Conservation (phyloP, 2,797 vertebrate species). For the Sebastes nivosus region DNA sequence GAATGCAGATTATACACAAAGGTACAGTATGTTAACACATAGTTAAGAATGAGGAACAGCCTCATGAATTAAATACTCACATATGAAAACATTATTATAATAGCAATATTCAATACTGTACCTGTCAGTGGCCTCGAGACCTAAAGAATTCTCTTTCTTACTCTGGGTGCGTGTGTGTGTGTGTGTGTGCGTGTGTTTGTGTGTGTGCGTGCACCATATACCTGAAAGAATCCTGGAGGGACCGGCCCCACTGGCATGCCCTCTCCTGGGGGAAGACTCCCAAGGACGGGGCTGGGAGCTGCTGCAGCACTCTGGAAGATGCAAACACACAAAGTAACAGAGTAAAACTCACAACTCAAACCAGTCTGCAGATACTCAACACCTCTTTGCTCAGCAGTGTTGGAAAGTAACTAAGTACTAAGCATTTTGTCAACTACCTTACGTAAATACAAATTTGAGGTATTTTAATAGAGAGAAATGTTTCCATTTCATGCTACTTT, state of each 20-base stretch:
- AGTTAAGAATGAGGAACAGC: neutral
- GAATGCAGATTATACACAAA: neutral
- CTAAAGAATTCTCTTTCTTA: neutral
- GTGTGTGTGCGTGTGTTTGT: neutral
- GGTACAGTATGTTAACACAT: neutral
- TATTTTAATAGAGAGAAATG: neutral
- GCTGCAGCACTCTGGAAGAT: slow-evolving; percentile 91
- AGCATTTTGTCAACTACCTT: neutral
- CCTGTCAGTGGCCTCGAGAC: neutral
- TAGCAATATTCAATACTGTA: neutral
- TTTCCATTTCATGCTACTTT: neutral
- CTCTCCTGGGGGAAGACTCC: slow-evolving; percentile 96
- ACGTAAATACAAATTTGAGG: neutral
- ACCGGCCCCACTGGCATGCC: slow-evolving; percentile 97
- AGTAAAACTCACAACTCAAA: slow-evolving; percentile 4
- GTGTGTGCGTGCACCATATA: slow-evolving; percentile 64
- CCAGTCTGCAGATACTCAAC: neutral
- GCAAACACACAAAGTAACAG: slow-evolving; percentile 20
- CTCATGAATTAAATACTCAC: neutral
- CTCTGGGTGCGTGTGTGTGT: neutral
- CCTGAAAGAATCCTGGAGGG: slow-evolving; percentile 98
- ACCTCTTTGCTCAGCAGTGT: neutral
- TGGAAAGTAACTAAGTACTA: neutral
- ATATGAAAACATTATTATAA: neutral
- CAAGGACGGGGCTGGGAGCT: slow-evolving; percentile 94